These are phyloP conservation scores for Chamaea fasciata DNA, from an alignment of 2,113 vertebrate genomes.

Conservation along the genomic window DNA sequence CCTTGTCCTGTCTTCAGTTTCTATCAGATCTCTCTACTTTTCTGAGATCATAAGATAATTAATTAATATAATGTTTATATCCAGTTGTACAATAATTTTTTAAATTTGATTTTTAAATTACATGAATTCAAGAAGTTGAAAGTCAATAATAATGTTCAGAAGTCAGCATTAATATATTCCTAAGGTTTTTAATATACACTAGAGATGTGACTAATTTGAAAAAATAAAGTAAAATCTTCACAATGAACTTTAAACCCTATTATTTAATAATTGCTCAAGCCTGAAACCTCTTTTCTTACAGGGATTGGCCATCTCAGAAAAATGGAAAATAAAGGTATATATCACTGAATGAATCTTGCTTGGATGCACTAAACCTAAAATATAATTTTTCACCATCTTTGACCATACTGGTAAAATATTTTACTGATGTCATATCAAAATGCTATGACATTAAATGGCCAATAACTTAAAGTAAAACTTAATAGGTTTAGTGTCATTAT, in stretches of 20 bases:
- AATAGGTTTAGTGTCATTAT: not conserved
- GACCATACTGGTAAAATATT: not conserved
- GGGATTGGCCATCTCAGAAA: not conserved
- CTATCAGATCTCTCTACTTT: not conserved
- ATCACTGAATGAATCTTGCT: not conserved
- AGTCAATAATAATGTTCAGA: not conserved
- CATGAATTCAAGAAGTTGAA: not conserved
- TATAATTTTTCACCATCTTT: not conserved
- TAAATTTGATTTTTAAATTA: not conserved
- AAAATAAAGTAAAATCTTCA: not conserved
- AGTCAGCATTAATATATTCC: not conserved
- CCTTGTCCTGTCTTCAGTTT: not conserved
- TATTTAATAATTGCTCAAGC: not conserved
- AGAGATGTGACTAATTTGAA: not conserved
- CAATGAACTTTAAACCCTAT: fast-evolving
- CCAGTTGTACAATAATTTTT: not conserved
- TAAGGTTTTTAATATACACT: not conserved
- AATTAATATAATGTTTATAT: not conserved
- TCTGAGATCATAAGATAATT: not conserved
- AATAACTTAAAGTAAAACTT: not conserved
- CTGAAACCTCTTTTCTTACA: not conserved
- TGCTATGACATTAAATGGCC: not conserved
- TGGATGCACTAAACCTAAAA: not conserved
- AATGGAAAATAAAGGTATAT: not conserved
- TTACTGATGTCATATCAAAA: not conserved